phyloP scores from a whole-genome alignment of 92 coral and sea anemone genomes.

The Epizoanthus fatuus region DNA sequence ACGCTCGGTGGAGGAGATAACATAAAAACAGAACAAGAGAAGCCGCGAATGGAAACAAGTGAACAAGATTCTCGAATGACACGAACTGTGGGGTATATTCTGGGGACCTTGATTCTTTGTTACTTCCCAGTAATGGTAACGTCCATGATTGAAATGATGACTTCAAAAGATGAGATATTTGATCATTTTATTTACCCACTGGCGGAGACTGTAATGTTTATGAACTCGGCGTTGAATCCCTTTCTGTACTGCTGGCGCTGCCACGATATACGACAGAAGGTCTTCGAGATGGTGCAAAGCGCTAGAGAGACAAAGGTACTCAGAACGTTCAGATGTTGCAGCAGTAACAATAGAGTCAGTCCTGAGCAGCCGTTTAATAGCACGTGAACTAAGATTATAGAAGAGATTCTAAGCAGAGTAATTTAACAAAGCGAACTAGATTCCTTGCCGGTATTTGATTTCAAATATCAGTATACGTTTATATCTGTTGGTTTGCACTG shows the following conservation, averaged over 20 bases:
- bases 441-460: no score
- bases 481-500: no score
- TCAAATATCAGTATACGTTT: no score
- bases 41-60: not conserved
- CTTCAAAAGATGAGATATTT: constrained; percentile 34
- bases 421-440: no score
- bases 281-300: constrained; percentile 8
- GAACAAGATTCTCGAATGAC: constrained; percentile 31
- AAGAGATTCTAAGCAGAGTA: no score
- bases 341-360: not conserved
- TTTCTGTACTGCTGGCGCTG: constrained; percentile 61
- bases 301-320: not conserved
- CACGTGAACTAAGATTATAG: no score
- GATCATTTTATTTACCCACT: constrained; percentile 50
- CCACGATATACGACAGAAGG: constrained; percentile 31
- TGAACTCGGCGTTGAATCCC: constrained; percentile 52
- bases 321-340: no score
- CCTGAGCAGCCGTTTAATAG: no score
- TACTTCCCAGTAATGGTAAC: constrained; percentile 41
- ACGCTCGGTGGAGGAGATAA: not conserved
- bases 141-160: constrained; percentile 42
- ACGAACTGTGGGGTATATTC: constrained; percentile 48
- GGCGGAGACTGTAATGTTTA: constrained; percentile 47
- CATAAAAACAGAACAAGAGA: not conserved
- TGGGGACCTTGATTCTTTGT: constrained; percentile 40